Percentiles rank a stretch among this genome's conserved stretches.
These are phyloP conservation scores for Himalopsyche japonica DNA, from an alignment of 2,888 invertebrate species.

Conservation along the genomic window DNA sequence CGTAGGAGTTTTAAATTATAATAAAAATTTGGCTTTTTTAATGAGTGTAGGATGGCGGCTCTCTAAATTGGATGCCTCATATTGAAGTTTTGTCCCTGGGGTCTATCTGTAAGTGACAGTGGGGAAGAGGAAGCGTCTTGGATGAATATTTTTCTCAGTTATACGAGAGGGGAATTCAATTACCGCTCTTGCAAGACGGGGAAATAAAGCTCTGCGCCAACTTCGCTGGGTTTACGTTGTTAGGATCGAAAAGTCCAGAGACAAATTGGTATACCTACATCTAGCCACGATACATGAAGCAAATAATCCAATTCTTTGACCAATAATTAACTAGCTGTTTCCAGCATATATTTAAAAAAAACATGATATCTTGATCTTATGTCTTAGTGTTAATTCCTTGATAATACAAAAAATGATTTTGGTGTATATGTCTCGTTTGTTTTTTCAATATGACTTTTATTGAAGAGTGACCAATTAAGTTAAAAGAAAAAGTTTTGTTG, in stretches of 20 bases:
- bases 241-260: neutral
- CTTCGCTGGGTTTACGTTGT: neutral
- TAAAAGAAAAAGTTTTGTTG: too few species aligned
- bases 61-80: neutral
- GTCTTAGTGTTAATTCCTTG: too few species aligned
- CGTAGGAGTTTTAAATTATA: neutral
- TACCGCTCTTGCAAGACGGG: neutral
- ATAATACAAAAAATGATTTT: too few species aligned
- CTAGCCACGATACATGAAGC: neutral
- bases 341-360: neutral
- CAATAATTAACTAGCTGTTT: neutral
- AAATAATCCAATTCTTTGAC: neutral
- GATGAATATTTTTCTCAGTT: slow-evolving; percentile 6
- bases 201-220: neutral
- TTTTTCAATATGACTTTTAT: too few species aligned
- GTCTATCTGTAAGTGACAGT: neutral
- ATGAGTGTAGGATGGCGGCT: neutral
- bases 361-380: too few species aligned
- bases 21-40: neutral
- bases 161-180: slow-evolving; percentile 4
- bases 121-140: neutral
- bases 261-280: neutral
- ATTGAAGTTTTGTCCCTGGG: neutral
- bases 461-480: too few species aligned
- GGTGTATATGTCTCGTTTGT: too few species aligned